phyloP scores from a whole-genome alignment of 2,888 invertebrate genomes.

The Hemistola chrysoprasaria region DNA sequence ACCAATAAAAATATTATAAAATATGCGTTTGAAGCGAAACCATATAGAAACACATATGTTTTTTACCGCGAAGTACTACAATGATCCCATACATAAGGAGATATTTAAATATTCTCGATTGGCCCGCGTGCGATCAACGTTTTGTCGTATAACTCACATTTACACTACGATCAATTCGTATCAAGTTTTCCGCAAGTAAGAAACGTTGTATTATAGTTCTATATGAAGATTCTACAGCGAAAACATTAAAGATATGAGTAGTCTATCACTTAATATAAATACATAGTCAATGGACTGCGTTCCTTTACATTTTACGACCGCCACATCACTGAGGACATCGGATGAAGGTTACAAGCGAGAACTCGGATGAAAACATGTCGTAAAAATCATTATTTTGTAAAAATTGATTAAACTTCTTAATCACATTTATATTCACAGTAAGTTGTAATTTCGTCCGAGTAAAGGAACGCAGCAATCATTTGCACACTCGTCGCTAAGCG shows the following conservation, averaged over 20 bases:
- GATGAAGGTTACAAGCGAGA: too few relatives aligned
- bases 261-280: conserved; percentile 61
- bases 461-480: conserved; percentile 26
- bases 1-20: conserved; percentile 27
- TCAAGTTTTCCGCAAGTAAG: conserved; percentile 49
- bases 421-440: too few relatives aligned
- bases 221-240: conserved; percentile 58
- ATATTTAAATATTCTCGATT: conserved; percentile 67
- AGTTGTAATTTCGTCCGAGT: too few relatives aligned
- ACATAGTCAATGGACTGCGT: conserved; percentile 30
- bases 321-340: too few relatives aligned
- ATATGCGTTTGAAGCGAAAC: conserved; percentile 45
- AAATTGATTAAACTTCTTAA: too few relatives aligned
- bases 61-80: conserved; percentile 63
- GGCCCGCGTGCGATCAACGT: conserved; percentile 65
- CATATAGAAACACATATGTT: conserved; percentile 39
- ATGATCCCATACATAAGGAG: conserved; percentile 73
- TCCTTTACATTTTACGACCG: conserved; percentile 7
- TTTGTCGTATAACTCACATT: conserved; percentile 53
- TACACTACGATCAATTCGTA: conserved; percentile 54
- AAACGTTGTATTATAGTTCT: conserved; percentile 47
- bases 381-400: too few relatives aligned
- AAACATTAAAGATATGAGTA: conserved; percentile 77
- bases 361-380: too few relatives aligned
- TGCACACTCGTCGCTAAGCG: conserved; percentile 55